Percentiles rank a stretch among this genome's conserved stretches.
phyloP scores from a whole-genome alignment of 2,888 invertebrate species.

The Ormyrus nitidulus region DNA sequence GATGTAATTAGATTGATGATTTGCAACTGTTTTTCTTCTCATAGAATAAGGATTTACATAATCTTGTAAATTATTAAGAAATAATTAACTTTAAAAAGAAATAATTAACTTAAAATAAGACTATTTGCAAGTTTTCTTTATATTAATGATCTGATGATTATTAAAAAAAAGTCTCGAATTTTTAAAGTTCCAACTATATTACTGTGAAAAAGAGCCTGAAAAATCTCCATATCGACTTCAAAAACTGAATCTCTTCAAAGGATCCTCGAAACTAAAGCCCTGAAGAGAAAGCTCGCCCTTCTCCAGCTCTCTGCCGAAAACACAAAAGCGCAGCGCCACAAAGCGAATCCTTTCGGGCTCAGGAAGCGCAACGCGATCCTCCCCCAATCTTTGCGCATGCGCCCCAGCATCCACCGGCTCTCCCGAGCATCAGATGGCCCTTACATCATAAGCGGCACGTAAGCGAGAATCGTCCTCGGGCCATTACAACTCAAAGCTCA shows the following conservation, averaged over 20 bases:
- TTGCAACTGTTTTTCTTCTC: neutral
- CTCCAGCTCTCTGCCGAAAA: neutral
- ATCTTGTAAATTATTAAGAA: too few relatives aligned
- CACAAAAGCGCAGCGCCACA: too few relatives aligned
- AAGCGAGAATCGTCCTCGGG: neutral
- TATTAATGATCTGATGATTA: too few relatives aligned
- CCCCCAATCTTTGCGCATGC: too few relatives aligned
- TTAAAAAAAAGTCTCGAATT: neutral
- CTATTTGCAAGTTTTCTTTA: too few relatives aligned
- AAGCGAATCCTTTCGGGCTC: too few relatives aligned
- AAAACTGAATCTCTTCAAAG: too few relatives aligned
- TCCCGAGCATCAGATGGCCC: constrained; percentile 20
- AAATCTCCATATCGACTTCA: neutral
- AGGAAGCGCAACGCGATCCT: too few relatives aligned
- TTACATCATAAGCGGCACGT: constrained; percentile 11
- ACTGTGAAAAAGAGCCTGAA: neutral
- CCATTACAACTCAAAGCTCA: neutral
- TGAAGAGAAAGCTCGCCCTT: neutral
- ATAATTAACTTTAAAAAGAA: too few relatives aligned
- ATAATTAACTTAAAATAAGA: too few relatives aligned
- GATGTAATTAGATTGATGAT: neutral
- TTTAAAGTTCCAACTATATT: neutral
- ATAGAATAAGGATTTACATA: too few relatives aligned
- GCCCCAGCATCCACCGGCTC: too few relatives aligned
- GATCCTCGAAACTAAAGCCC: neutral